These are phyloP conservation scores for Agapornis canus DNA, from an alignment of 2,797 vertebrate species.

Conservation along the genomic window DNA sequence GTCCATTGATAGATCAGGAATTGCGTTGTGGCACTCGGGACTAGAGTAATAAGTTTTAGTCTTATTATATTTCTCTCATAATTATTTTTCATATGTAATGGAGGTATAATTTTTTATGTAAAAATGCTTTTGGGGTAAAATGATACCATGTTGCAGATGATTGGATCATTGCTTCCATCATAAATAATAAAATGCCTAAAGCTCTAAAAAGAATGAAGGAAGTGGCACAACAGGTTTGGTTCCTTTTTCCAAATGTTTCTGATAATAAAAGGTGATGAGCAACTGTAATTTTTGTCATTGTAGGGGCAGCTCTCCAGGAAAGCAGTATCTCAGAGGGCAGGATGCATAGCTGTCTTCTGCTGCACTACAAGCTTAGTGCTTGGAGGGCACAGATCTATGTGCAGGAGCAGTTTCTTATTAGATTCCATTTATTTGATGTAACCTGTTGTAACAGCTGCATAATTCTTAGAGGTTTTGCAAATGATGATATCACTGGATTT, in stretches of 20 bases:
- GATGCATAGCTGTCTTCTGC: background rate
- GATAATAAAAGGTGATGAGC: background rate
- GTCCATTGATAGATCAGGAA: background rate
- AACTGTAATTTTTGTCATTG: background rate
- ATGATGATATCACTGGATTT: background rate
- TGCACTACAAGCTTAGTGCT: background rate
- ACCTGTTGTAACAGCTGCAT: background rate
- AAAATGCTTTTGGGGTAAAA: background rate
- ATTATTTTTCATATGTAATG: background rate
- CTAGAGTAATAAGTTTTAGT: background rate
- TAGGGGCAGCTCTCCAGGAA: background rate
- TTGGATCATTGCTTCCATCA: background rate
- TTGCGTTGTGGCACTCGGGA: background rate
- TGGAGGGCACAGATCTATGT: accelerated
- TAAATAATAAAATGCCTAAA: background rate
- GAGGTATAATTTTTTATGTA: background rate
- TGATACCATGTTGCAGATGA: background rate
- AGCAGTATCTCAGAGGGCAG: accelerated
- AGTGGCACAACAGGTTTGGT: background rate
- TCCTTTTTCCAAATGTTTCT: background rate
- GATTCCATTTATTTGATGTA: background rate
- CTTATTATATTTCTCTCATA: background rate
- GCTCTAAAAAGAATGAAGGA: background rate
- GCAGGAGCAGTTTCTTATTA: background rate
- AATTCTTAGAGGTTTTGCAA: background rate